Evolutionary conservation across 2,797 vertebrate species (phyloP).

Genomic region (Tapera naevia): DNA sequence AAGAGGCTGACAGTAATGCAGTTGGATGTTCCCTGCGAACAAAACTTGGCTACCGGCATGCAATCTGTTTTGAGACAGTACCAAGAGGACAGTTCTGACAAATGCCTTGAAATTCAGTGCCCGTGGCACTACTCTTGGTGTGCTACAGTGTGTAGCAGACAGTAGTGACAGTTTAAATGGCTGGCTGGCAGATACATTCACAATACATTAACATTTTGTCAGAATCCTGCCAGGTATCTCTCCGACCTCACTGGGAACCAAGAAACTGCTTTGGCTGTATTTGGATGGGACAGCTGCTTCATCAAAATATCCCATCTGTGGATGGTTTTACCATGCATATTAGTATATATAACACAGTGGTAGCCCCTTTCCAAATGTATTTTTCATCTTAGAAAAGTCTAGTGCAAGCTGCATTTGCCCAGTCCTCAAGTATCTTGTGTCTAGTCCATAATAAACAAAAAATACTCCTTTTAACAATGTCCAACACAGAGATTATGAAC

Average conservation of each 20-base stretch:
- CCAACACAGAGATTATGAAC: not conserved
- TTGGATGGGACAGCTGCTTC: slow-evolving; percentile 53
- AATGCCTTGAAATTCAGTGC: slow-evolving; percentile 35
- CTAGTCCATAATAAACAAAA: not conserved
- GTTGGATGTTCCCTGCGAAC: not conserved
- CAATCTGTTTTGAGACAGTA: slow-evolving; percentile 19
- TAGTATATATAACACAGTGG: not conserved
- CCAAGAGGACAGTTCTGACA: slow-evolving; percentile 34
- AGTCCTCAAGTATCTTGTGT: not conserved
- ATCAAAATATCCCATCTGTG: slow-evolving; percentile 60
- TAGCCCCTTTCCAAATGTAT: not conserved
- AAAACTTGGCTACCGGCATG: slow-evolving; percentile 1
- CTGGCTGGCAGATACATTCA: slow-evolving; percentile 44
- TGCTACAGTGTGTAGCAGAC: not conserved
- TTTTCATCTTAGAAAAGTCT: not conserved
- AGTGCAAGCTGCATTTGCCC: not conserved
- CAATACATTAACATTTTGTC: slow-evolving; percentile 42
- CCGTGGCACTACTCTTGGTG: not conserved
- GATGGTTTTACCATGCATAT: not conserved
- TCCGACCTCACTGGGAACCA: slow-evolving; percentile 46
- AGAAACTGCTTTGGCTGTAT: slow-evolving; percentile 46
- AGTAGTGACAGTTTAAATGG: slow-evolving; percentile 5
- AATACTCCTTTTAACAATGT: not conserved
- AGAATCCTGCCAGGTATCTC: slow-evolving; percentile 51
- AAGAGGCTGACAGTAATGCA: slow-evolving; percentile 14